Percentiles rank a stretch among this genome's conserved stretches.
These are phyloP conservation scores for Octopus bimaculoides DNA, from an alignment of 1,140 invertebrate species.

Conservation along the genomic window DNA sequence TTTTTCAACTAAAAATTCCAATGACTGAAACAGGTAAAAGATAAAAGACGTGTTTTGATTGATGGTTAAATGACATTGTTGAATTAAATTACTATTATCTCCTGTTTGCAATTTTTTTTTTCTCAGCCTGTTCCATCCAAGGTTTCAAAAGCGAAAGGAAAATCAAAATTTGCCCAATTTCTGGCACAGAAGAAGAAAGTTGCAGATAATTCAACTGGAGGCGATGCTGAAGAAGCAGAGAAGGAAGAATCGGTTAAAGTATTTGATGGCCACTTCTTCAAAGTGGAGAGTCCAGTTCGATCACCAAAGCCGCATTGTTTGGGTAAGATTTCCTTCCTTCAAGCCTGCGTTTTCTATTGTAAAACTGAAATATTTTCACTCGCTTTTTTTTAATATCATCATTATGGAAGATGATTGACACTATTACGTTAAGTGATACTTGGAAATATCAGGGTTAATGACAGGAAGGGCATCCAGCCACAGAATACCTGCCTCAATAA, in stretches of 20 bases:
- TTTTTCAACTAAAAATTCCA: too few species aligned
- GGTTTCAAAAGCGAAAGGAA: slow-evolving; percentile 32
- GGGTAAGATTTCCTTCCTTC: slow-evolving; percentile 24
- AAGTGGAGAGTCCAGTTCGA: slow-evolving; percentile 45
- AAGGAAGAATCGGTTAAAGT: slow-evolving; percentile 29
- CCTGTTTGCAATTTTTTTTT: background rate
- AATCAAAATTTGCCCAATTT: slow-evolving; percentile 54
- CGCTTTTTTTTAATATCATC: too few species aligned
- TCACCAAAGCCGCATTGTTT: slow-evolving; percentile 36
- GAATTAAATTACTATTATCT: background rate
- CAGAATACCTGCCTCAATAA: too few species aligned
- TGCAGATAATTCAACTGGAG: slow-evolving; percentile 19
- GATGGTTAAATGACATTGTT: background rate
- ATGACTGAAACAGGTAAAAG: too few species aligned
- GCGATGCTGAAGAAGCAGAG: background rate
- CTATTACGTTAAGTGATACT: too few species aligned
- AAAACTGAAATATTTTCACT: too few species aligned
- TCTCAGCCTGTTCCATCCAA: slow-evolving; percentile 14
- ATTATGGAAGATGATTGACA: too few species aligned
- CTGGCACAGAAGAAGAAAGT: slow-evolving; percentile 43
- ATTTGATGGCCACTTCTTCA: slow-evolving; percentile 55
- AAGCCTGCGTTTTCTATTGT: too few species aligned
- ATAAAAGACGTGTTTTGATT: too few species aligned
- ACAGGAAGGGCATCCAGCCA: too few species aligned
- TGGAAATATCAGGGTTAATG: too few species aligned